Percentiles rank a stretch among this genome's conserved stretches.
phyloP scores from a whole-genome alignment of 2,888 invertebrate genomes.

The Rhamnusium bicolor region DNA sequence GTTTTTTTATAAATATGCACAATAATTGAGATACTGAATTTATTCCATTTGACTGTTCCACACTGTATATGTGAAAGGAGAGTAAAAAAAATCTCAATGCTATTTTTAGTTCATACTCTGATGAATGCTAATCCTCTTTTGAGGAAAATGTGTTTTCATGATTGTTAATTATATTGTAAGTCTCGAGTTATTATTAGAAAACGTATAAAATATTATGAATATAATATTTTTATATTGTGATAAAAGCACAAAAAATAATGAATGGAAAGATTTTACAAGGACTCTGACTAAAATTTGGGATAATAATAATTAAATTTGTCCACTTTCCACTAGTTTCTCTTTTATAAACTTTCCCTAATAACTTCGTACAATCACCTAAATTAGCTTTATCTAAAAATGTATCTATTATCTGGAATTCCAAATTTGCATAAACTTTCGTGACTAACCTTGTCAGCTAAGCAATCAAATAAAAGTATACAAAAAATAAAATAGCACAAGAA shows the following conservation, averaged over 20 bases:
- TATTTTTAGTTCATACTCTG: no score
- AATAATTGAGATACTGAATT: no score
- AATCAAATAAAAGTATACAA: neutral
- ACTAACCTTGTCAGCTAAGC: neutral
- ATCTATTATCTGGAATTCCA: constrained; percentile 2
- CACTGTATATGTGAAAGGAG: no score
- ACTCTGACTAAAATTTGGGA: neutral
- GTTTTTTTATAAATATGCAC: no score
- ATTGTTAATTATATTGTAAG: no score
- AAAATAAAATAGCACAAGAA: neutral
- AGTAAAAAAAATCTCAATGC: no score
- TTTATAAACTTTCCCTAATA: neutral
- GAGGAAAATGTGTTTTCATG: no score
- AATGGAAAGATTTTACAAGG: neutral
- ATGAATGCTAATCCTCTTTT: no score
- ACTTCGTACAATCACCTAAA: neutral
- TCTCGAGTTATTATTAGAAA: no score
- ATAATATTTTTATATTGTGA: no score
- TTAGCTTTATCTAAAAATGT: constrained; percentile 12
- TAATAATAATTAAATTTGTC: neutral
- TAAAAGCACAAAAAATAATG: neutral
- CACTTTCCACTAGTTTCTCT: neutral
- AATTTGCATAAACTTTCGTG: constrained; percentile 22
- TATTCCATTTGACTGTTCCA: no score
- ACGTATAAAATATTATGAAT: no score